Conservation (phyloP, 2,797 vertebrate genomes). For the Gouania willdenowi region DNA sequence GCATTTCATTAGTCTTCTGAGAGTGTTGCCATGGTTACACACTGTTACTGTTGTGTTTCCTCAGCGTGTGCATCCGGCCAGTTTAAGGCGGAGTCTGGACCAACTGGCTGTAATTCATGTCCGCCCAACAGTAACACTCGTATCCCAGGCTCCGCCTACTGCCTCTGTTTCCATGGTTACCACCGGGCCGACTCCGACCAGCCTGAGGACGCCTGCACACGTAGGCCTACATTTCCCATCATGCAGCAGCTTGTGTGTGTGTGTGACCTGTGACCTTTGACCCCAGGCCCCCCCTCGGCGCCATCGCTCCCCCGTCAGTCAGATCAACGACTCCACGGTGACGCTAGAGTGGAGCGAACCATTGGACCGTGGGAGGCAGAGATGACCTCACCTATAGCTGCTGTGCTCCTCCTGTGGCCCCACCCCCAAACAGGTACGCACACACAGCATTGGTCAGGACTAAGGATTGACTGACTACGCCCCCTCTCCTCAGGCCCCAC, state of each 20-base stretch:
- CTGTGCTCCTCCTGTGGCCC: constrained; percentile 66
- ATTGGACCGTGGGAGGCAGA: constrained; percentile 74
- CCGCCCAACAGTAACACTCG: constrained; percentile 59
- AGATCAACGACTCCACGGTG: constrained; percentile 77
- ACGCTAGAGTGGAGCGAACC: constrained; percentile 85
- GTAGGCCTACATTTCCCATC: constrained; percentile 54
- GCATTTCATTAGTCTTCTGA: no score
- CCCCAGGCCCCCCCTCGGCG: constrained; percentile 74
- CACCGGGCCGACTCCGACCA: constrained; percentile 67
- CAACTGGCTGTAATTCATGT: constrained; percentile 57
- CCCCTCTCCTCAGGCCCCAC: constrained; percentile 17
- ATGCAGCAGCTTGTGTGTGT: neutral
- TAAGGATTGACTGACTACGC: neutral
- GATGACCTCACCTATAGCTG: constrained; percentile 74
- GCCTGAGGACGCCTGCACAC: constrained; percentile 61
- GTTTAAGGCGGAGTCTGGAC: constrained; percentile 69
- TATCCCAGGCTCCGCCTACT: constrained; percentile 61
- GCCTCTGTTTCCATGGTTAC: constrained; percentile 61
- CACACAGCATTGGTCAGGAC: neutral
- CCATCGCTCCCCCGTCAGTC: constrained; percentile 75
- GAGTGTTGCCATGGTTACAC: no score
- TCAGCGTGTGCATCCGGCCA: constrained; percentile 71
- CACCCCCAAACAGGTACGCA: neutral
- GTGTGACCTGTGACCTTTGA: constrained; percentile 6
- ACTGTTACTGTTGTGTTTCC: neutral